Percentiles rank a stretch among this genome's conserved stretches.
Conservation (phyloP, 1,140 invertebrate species). For the Chionoecetes opilio region DNA sequence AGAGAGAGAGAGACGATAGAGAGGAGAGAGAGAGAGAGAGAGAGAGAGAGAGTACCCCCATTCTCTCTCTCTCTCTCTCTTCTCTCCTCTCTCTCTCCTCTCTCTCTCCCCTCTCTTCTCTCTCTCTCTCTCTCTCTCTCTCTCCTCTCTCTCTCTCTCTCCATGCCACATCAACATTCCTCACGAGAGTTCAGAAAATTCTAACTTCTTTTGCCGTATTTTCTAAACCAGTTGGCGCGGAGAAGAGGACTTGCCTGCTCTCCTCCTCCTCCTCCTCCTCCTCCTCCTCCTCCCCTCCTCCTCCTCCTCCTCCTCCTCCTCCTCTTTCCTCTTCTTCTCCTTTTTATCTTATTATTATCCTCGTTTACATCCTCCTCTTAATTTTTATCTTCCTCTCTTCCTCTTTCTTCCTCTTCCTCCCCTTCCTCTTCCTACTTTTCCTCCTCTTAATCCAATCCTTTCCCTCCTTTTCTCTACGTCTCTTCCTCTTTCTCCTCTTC, state of each 20-base stretch:
- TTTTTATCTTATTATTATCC: background rate
- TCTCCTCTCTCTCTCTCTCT: background rate
- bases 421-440: background rate
- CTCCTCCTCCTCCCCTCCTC: background rate
- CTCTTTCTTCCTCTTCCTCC: background rate
- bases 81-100: background rate
- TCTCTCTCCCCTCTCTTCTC: background rate
- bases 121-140: constrained; percentile 27
- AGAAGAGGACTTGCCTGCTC: background rate
- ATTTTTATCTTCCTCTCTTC: background rate
- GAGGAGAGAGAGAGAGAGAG: background rate
- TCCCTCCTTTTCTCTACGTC: background rate
- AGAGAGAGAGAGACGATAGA: background rate
- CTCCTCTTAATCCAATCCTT: background rate
- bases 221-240: background rate
- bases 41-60: background rate
- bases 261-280: background rate
- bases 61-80: background rate
- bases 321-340: background rate
- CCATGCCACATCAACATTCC: no score
- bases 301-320: background rate
- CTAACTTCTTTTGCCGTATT: constrained; percentile 29
- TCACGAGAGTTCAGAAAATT: background rate
- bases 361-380: no score
- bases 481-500: background rate